These are phyloP conservation scores for Strix aluco DNA, from an alignment of 2,113 vertebrate genomes.

Conservation along the genomic window DNA sequence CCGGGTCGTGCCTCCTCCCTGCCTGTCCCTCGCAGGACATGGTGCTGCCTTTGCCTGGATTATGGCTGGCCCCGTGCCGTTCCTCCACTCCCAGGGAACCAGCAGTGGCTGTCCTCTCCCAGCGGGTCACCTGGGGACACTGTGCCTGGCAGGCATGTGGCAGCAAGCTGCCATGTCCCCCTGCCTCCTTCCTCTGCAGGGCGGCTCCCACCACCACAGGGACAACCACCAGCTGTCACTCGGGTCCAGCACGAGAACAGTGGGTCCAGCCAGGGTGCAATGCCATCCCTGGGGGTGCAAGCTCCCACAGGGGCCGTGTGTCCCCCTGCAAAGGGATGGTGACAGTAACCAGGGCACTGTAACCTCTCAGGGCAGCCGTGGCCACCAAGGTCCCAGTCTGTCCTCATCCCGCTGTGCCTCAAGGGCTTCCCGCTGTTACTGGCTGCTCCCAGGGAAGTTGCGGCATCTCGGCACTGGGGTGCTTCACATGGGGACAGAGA, in stretches of 20 bases:
- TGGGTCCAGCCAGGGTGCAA: background rate
- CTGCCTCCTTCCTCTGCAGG: background rate
- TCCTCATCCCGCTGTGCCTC: background rate
- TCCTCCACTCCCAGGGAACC: fast-evolving
- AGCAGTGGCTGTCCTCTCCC: background rate
- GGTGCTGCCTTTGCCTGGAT: background rate
- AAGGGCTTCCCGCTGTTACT: fast-evolving
- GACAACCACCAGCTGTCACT: background rate
- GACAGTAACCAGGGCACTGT: background rate
- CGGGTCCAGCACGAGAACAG: fast-evolving
- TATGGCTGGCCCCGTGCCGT: fast-evolving
- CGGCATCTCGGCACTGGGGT: background rate
- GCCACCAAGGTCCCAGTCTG: background rate
- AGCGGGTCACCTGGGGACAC: background rate
- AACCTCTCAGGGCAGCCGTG: background rate
- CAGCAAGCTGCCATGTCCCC: background rate
- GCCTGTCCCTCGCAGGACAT: fast-evolving
- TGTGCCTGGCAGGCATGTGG: fast-evolving
- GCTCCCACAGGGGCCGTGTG: background rate
- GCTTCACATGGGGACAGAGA: background rate
- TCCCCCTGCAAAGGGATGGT: background rate
- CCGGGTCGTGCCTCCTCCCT: fast-evolving
- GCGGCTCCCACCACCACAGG: fast-evolving
- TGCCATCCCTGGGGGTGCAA: background rate
- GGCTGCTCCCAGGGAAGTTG: background rate